Base-by-base conservation (phyloP, 1,140 invertebrate species). In the Hyposmocoma kahamanoa region DNA sequence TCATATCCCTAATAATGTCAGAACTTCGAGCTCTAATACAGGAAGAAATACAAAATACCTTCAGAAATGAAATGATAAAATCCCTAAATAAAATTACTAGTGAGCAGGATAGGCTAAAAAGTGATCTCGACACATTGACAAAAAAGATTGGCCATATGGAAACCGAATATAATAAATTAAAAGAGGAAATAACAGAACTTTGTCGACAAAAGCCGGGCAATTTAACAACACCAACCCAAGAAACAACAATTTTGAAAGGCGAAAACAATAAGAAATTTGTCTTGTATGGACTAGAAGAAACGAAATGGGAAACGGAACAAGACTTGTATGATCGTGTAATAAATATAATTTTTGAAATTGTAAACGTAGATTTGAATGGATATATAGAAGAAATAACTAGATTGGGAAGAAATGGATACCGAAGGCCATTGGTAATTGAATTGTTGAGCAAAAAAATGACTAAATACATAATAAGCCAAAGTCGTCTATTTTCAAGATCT, bases 271-370 rank as follows among this genome's bases (percentile, higher is more conserved):
- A 36, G 36, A 34, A 4, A 2, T 10, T 46, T 21, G 44, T 46
- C 28, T n/a, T 46, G 1, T 13, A 46, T 22, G 44, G 44, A 11
- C 22, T 46, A 34, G 20, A 20, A 3, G 44, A 46, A 22, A 34
- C 21, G 11, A 34, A 46, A 20, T n/a, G 30, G 9, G 44, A 46
- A 21, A 15, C 15, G 2, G 30, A 32, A 21, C 15, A 15, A 11
- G n/a, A 21, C 1, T 1, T 36, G 1, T 13, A 46, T 5, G 26
- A 19, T 3, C 17, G 30, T 3, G 17, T 46, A 11, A 32, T 34
- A 21, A 19, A 34, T 21, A 46, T 46, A 19, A 34, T 46, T 15
- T 9, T 5, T 9, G 44, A 46, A 9, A 10, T 46, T 10, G 10
- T 34, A 6, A 46, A 46, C 13, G 26, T 46, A 1, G 20, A 46